phyloP scores from a whole-genome alignment of 2,113 vertebrate species.

The Aspidoscelis tigris region DNA sequence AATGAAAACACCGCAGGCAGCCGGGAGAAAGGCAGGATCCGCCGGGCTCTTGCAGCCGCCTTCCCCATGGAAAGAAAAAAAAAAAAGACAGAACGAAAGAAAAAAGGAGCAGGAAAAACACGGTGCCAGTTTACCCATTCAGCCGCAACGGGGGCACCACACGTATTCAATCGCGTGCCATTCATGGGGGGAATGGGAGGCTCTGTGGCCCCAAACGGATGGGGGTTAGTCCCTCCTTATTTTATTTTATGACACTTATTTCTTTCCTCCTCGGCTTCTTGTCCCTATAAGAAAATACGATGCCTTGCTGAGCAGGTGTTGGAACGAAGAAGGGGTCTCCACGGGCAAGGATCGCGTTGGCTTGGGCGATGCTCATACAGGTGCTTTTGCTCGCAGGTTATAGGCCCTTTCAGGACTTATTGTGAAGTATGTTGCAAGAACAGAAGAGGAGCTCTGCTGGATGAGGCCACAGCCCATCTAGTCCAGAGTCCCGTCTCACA shows the following conservation, averaged over 20 bases:
- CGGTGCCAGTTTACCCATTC: background rate
- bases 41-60: no score
- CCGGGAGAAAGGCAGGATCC: conserved; percentile 6
- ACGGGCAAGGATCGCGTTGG: background rate
- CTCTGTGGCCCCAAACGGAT: background rate
- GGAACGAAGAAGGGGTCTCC: background rate
- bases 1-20: conserved; percentile 23
- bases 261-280: background rate
- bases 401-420: no score
- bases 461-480: no score
- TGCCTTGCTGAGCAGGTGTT: background rate
- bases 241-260: no score
- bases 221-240: background rate
- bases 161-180: no score
- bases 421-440: no score
- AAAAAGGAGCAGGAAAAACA: no score
- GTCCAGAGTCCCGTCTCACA: no score
- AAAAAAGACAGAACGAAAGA: no score
- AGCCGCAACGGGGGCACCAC: no score
- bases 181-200: background rate
- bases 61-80: background rate
- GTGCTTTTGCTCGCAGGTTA: background rate
- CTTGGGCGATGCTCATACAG: background rate
- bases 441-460: no score
- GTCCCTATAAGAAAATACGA: background rate